Evolutionary conservation across 2,797 vertebrate species (phyloP), one percentile per base, ranked within the genome.

Genomic region (Poeciliopsis paucimaculata): DNA sequence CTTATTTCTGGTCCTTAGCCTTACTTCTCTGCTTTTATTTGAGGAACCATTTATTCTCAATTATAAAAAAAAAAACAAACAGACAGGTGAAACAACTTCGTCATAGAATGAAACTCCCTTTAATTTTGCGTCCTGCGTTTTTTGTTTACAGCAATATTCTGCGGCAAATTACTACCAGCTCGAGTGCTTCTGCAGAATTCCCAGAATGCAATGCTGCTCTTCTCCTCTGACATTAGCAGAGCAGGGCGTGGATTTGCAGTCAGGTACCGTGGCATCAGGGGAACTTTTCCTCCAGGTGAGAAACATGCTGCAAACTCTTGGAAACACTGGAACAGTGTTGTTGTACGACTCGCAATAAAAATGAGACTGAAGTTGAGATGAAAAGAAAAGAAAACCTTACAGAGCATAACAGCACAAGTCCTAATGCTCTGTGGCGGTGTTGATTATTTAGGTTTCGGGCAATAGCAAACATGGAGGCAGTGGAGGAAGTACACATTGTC

Each of bases 181-280:
- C 93, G 94, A 0, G 36, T 97, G 84, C 92, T 96, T 28, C 80
- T 97, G 55, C 89, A 90, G n/a, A 90, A 92, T 36, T 94, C 93
- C 85, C 92, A 84, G n/a, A 92, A 81, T 75, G 66, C 96, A 82
- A 92, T 72, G 18, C 92, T 98, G 43, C 90, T 94, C 79, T 98
- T 98, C 85, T 83, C 94, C 86, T 97, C 97, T 83, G 96, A 98
- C 76, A 83, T 88, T 77, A 96, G 92, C 64, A 77, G 87, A 75
- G 87, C 88, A 80, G 93, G 95, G 74, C 90, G 93, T 47, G 96
- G 95, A 73, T 98, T 98, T 92, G 91, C 93, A 34, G 53, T 97
- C 43, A 93, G 84, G 60, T 95, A 96, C 49, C 92, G 83, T 81
- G 93, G 93, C n/a, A 82, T 97, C 64, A 72, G 74, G 46, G 87